Evolutionary conservation across 2,113 vertebrate genomes (phyloP).

Genomic region (Parus major): DNA sequence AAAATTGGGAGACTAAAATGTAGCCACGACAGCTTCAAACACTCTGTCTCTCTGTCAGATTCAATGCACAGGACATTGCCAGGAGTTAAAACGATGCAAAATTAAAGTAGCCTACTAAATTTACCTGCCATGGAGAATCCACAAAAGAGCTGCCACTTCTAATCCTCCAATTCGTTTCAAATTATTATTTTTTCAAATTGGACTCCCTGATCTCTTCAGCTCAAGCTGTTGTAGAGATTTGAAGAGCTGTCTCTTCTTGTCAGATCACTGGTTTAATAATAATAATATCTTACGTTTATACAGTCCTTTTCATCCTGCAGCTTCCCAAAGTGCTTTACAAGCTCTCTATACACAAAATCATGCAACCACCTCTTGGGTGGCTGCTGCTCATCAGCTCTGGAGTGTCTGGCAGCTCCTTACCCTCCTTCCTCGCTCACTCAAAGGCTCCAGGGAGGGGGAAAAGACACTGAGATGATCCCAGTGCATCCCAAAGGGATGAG

Average conservation of each 20-base stretch:
- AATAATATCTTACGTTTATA: conserved; percentile 61
- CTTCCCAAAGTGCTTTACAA: conserved; percentile 53
- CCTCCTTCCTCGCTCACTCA: rapidly evolving
- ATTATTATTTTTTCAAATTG: conserved; percentile 67
- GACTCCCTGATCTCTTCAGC: conserved; percentile 67
- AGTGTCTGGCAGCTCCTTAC: background rate
- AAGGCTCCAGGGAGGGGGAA: background rate
- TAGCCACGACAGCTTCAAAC: conserved; percentile 57
- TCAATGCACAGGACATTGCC: conserved; percentile 61
- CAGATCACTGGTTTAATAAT: conserved; percentile 66
- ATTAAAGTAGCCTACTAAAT: conserved; percentile 71
- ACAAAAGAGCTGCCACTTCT: conserved; percentile 70
- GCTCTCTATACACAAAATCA: conserved; percentile 7
- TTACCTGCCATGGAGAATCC: conserved; percentile 65
- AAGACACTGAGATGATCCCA: background rate
- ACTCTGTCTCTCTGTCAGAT: conserved; percentile 59
- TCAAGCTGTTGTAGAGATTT: conserved; percentile 62
- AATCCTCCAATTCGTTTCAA: conserved; percentile 65
- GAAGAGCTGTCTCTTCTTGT: conserved; percentile 66
- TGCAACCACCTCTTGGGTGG: conserved; percentile 54
- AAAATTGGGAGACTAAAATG: conserved; percentile 61
- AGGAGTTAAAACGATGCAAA: conserved; percentile 62
- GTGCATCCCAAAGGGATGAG: background rate
- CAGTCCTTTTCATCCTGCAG: conserved; percentile 54
- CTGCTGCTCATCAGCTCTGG: conserved; percentile 31